Evolutionary conservation across 2,113 vertebrate species (phyloP), one percentile per base, ranked within the genome.

Genomic region (Sceloporus undulatus): DNA sequence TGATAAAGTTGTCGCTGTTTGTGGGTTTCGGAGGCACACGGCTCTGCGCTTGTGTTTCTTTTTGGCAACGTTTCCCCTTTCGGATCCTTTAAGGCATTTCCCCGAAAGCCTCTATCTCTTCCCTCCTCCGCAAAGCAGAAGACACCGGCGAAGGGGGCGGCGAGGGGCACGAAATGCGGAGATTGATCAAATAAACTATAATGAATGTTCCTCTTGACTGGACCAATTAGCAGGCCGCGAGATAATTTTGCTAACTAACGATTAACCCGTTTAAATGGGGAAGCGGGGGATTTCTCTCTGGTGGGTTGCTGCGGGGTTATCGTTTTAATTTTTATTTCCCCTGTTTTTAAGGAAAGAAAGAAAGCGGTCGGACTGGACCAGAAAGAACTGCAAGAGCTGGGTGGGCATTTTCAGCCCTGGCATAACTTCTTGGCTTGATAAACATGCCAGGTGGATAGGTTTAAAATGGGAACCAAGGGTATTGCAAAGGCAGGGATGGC

Each of bases 171-270:
- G 70, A 38, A 77, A 83, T 71, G 52, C n/a, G 34, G 23, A 83
- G 80, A 86, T 83, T 79, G 90, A 89, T 82, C 93, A 92, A 94
- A 95, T 56, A 92, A 95, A 93, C 90, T 6, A 3, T 87, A 91
- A 87, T 96, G 93, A 94, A 95, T 91, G 90, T 95, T 92, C 92
- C 93, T 92, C 93, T 91, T 86, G 87, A 93, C 92, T 92, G 85
- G 93, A 89, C 89, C 94, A 93, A 94, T 95, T 94, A 96, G 88
- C 92, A 91, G 92, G 81, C 76, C 40, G 85, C 89, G 91, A 96
- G 93, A 94, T 89, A 85, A 81, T 92, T 93, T 94, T 91, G 73
- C 79, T 89, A 91, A 84, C 90, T 91, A 92, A 91, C 3, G 71
- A 85, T 92, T 86, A 85, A 89, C 79, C 88, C 65, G 71, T 90